These are phyloP conservation scores for Chelonus insularis DNA, from an alignment of 1,140 invertebrate species.

Conservation along the genomic window DNA sequence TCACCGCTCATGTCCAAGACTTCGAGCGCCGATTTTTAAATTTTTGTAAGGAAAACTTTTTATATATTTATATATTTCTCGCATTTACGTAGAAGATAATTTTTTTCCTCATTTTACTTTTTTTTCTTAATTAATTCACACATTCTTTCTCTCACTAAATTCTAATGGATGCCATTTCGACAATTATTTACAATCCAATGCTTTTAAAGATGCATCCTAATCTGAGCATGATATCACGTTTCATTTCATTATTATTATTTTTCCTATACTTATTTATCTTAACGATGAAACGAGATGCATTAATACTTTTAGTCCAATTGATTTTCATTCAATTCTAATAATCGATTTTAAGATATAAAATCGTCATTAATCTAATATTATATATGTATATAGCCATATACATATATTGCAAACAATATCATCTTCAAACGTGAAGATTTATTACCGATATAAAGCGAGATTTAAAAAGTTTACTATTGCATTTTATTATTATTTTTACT, in stretches of 20 bases:
- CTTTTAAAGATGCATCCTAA: neutral
- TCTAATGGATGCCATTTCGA: neutral
- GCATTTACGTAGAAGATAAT: neutral
- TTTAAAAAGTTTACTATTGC: slow-evolving; percentile 20
- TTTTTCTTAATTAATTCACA: neutral
- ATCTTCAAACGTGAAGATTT: no score
- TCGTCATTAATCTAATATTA: no score
- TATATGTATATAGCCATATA: no score
- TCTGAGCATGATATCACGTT: neutral
- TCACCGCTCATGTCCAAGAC: slow-evolving; percentile 3
- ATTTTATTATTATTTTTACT: neutral
- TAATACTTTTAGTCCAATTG: no score
- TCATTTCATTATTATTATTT: neutral
- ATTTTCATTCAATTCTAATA: no score
- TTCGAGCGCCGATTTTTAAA: slow-evolving; percentile 7
- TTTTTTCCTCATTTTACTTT: neutral
- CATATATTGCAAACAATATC: no score
- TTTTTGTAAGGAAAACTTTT: slow-evolving; percentile 5
- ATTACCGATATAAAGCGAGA: slow-evolving; percentile 15
- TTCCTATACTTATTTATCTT: neutral
- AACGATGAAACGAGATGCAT: no score
- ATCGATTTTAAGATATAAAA: no score
- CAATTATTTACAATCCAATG: slow-evolving; percentile 11
- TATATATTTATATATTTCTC: neutral
- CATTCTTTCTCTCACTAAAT: neutral